These are phyloP conservation scores for Dolichomitus sp. DNA, from an alignment of 2,888 invertebrate species.

Conservation along the genomic window DNA sequence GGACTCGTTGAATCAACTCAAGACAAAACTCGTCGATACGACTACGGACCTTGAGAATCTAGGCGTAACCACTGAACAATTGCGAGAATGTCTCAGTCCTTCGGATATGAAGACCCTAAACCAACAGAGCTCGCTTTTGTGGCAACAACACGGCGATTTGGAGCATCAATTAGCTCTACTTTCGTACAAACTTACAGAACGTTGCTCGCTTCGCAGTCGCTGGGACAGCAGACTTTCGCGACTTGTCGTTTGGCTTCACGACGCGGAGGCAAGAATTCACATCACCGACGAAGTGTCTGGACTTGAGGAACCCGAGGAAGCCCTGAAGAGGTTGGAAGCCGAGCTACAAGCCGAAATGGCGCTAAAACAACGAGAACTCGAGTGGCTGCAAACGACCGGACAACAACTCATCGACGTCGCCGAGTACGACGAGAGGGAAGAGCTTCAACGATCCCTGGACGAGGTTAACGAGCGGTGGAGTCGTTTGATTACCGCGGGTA, in stretches of 20 bases:
- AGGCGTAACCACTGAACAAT: conserved; percentile 92
- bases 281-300: conserved; percentile 83
- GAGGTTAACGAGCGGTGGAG: conserved; percentile 91
- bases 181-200: conserved; percentile 92
- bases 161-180: conserved; percentile 92
- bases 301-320: conserved; percentile 91
- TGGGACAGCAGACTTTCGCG: conserved; percentile 90
- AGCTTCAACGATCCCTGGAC: conserved; percentile 88
- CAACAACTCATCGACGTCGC: conserved; percentile 89
- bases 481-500: conserved; percentile 89
- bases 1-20: conserved; percentile 89
- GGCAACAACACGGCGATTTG: conserved; percentile 93
- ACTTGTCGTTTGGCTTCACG: conserved; percentile 91
- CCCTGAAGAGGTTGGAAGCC: conserved; percentile 91
- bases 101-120: conserved; percentile 93
- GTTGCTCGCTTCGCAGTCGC: conserved; percentile 90
- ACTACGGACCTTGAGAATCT: conserved; percentile 91
- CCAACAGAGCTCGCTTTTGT: conserved; percentile 92
- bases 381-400: conserved; percentile 92
- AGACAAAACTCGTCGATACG: conserved; percentile 88
- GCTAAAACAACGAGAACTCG: conserved; percentile 92
- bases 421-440: conserved; percentile 88
- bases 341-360: conserved; percentile 92
- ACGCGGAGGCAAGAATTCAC: conserved; percentile 88
- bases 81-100: conserved; percentile 94